Evolutionary conservation across 2,113 vertebrate species (phyloP), one percentile per base, ranked within the genome.

Genomic region (Xenopus borealis): DNA sequence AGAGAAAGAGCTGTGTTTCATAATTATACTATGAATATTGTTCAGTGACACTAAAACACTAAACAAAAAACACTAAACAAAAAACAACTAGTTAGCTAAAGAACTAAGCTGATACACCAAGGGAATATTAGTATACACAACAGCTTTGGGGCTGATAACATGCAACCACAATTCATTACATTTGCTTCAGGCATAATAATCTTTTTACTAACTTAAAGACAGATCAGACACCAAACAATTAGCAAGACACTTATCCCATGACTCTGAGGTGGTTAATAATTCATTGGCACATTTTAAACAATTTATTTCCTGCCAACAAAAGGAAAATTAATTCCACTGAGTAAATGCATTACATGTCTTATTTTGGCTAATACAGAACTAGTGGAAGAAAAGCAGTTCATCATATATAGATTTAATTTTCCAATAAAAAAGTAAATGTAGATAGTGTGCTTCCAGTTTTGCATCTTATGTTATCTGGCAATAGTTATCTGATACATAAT

Each of bases 41-140:
- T 27, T 27, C 1, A 27, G 23, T 27, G 23, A 27, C 23, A 27
- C 1, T 27, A 3, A 27, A 27, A 27, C n/a, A n/a, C n/a, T n/a
- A 27, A 27, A 27, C 23, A 27, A 27, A n/a, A 27, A 27, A 27
- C 23, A 27, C 23, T 3, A 27, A 27, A 27, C 61, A 75, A 75
- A 30, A 50, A 62, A 33, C 62, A 13, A 33, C 20, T 75, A 19
- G 30, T 23, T 55, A 19, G 40, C 45, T 17, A 62, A 62, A 75
- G 72, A 30, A 30, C 57, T 66, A 45, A 62, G 23, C 16, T 17
- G 45, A 62, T 33, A 20, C 19, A 62, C 53, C 72, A 20, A 16
- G 72, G 72, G 72, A 75, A 68, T 75, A 75, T 68, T 75, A 75
- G 52, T 62, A 68, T 68, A 75, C 68, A 75, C 72, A 74, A 74